These are phyloP conservation scores for Tamias sibiricus DNA, from an alignment of 2,113 vertebrate species.

Conservation along the genomic window DNA sequence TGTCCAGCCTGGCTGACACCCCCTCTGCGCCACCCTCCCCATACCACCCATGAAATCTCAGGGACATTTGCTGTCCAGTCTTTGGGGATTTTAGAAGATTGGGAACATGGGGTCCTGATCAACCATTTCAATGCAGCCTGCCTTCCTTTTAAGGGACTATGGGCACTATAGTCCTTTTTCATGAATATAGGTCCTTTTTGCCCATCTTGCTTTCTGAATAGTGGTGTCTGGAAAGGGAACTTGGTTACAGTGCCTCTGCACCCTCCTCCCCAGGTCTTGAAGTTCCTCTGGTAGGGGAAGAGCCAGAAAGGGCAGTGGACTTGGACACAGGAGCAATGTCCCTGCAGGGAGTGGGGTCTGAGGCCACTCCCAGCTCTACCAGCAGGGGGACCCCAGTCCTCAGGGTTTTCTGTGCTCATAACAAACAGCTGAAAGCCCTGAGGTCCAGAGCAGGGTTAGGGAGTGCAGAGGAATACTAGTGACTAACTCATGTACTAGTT, in stretches of 20 bases:
- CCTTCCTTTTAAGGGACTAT: background rate
- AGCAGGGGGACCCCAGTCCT: conserved; percentile 70
- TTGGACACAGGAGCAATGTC: background rate
- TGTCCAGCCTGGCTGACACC: background rate
- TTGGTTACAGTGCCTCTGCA: background rate
- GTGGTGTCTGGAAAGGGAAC: background rate
- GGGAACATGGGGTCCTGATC: too few relatives aligned
- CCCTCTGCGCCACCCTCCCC: too few relatives aligned
- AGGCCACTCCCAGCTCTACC: conserved; percentile 7
- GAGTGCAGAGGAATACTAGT: background rate
- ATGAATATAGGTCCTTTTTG: background rate
- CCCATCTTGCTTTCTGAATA: background rate
- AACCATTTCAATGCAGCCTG: background rate
- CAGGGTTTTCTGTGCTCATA: background rate
- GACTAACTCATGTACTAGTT: background rate
- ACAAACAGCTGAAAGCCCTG: fast-evolving
- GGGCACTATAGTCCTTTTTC: background rate
- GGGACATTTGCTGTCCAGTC: background rate
- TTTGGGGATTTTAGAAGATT: background rate
- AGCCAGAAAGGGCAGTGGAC: background rate
- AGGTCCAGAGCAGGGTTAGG: background rate
- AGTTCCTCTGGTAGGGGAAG: background rate
- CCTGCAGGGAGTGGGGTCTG: fast-evolving
- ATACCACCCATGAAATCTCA: fast-evolving
- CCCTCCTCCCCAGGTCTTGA: too few relatives aligned